Conservation (phyloP, 1,140 invertebrate genomes). For the Bombus pyrosoma region DNA sequence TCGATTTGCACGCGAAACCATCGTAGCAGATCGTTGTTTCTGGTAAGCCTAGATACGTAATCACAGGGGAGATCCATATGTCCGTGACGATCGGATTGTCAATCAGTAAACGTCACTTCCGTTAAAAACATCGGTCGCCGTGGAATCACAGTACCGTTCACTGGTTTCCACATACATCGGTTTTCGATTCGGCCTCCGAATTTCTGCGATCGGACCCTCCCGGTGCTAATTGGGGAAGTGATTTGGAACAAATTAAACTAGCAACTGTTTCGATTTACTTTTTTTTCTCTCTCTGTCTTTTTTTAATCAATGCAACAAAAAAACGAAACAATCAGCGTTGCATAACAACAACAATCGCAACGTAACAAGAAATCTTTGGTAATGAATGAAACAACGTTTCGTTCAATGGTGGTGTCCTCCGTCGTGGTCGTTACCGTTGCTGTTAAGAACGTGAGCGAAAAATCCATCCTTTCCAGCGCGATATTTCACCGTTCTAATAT, state of each 20-base stretch:
- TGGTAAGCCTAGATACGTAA: conserved; percentile 24
- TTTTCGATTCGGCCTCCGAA: conserved; percentile 46
- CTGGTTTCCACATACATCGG: conserved; percentile 18
- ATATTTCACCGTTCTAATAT: conserved; percentile 79
- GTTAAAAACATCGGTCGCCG: conserved; percentile 31
- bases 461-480: conserved; percentile 77
- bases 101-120: conserved; percentile 39
- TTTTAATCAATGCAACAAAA: conserved; percentile 26
- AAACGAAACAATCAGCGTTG: conserved; percentile 21
- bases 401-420: conserved; percentile 27
- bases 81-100: conserved; percentile 43
- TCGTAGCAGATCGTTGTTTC: conserved; percentile 1
- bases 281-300: too few relatives aligned
- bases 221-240: conserved; percentile 39
- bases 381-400: not conserved
- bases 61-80: conserved; percentile 33
- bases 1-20: conserved; percentile 9
- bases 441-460: conserved; percentile 87
- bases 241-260: conserved; percentile 52
- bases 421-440: conserved; percentile 80
- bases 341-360: conserved; percentile 28
- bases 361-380: conserved; percentile 31
- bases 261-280: not conserved
- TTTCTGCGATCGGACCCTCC: conserved; percentile 20
- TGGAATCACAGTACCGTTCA: conserved; percentile 17